Base-by-base conservation (phyloP, 2,888 invertebrate genomes). In the Axea sp. region DNA sequence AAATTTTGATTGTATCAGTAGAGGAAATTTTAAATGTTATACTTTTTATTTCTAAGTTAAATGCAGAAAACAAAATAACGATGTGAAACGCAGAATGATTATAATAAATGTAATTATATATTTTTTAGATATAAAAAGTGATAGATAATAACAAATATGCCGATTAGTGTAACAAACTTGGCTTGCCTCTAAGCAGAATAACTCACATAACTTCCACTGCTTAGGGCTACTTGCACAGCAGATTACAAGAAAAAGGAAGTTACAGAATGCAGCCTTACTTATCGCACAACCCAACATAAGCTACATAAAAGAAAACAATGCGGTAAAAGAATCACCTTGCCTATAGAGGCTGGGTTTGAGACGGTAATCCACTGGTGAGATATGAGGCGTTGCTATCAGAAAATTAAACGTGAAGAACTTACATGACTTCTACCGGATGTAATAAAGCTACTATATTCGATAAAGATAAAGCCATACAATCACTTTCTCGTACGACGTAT, bases 221-320 rank as follows among this genome's bases (percentile, higher is more conserved):
- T 28, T 7, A 22, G 2, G 24, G 19, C 30, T 30, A 30, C 30
- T 49, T 41, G 49, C 39, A 41, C 30, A 31, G 24, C 39, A 62
- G 28, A 47, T 47, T 60, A 60, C 35, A 14, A 15, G 33, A 45
- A 26, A 62, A 31, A 62, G 31, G 55, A 41, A 41, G 31, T 41
- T 43, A 17, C 17, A 45, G 57, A 57, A 57, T 26, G 43, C 45
- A 57, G 17, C 33, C 24, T 7, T 26, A 57, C 43, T 57, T 57
- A 57, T 57, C 57, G 57, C 35, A 17, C 33, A 17, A 57, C 22
- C 43, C 12, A 43, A 24, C 15, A 12, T 57, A 43, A 57, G 57
- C 41, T 31, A 57, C 57, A 31, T 43, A 43, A 57, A 57, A 57
- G 57, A 57, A 57, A 43, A 57, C 57, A 57, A 57, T 57, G 57